Conservation (phyloP, 2,113 vertebrate genomes). For the Callopanchax toddi region DNA sequence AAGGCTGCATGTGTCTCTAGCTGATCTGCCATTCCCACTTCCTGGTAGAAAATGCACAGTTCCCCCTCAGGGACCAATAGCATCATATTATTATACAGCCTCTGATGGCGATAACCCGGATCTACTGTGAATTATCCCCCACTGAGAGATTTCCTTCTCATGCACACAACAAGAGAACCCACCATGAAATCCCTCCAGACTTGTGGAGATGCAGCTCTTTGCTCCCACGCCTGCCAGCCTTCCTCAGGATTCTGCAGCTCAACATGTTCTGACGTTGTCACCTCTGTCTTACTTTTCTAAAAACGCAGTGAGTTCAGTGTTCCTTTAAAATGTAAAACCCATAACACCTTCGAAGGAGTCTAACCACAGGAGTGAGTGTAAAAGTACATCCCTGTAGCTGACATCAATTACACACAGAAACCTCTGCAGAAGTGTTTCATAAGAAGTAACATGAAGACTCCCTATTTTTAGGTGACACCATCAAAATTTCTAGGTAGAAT, state of each 20-base stretch:
- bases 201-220: background rate
- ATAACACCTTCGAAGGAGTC: slow-evolving; percentile 8
- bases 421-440: no score
- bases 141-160: slow-evolving; percentile 7
- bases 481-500: background rate
- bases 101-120: slow-evolving; percentile 31
- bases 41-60: background rate
- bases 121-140: slow-evolving; percentile 9
- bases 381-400: slow-evolving; percentile 9
- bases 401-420: slow-evolving; percentile 32
- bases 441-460: no score
- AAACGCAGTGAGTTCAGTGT: slow-evolving; percentile 4
- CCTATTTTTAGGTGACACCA: background rate
- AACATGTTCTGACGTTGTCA: slow-evolving; percentile 7
- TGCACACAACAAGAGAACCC: background rate
- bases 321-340: slow-evolving; percentile 4
- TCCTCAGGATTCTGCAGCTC: background rate
- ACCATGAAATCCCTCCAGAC: background rate
- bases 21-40: background rate
- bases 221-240: slow-evolving; percentile 3
- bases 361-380: background rate
- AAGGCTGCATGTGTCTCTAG: background rate
- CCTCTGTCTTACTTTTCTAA: slow-evolving; percentile 16
- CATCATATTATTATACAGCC: slow-evolving; percentile 9
- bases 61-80: slow-evolving; percentile 2